Base-by-base conservation (phyloP, 2,113 vertebrate species). In the Charina bottae region DNA sequence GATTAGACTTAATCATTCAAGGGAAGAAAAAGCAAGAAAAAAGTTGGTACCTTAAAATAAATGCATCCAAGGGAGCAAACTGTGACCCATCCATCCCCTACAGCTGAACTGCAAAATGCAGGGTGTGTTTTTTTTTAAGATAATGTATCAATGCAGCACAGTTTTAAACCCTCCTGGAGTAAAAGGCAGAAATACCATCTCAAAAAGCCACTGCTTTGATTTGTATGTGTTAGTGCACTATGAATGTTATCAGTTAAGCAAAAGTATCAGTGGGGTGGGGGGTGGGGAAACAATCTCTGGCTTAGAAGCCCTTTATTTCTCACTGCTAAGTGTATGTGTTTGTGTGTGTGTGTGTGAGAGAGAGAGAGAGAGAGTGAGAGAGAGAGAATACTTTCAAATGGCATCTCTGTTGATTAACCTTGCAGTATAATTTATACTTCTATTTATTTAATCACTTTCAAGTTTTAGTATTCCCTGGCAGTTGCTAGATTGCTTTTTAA, bases 401-500 rank as follows among this genome's bases (percentile, higher is more conserved):
- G 15, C 85, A 0, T 28, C 0, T 85, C 58, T 19, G 0, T 9
- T 94, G 94, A 94, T 95, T 87, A 78, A 72, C 64, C 6, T 23
- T 4, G 0, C 28, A 88, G 90, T 49, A 91, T 95, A 92, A 94
- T 92, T 96, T 92, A 95, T 54, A 37, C 53, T 93, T 78, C 86
- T 89, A 46, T 85, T 94, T 62, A 93, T 88, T 95, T 96, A 96
- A 95, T 95, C 87, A 93, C 55, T 92, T 88, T 9, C 78, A 83
- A 93, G 89, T 84, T 90, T 92, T 85, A 59, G 89, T 93, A 68
- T 93, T 96, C 1, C 0, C 72, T 96, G 89, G 93, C 95, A 83
- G 33, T 96, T 95, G 24, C 91, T 92, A 95, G 84, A 94, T 97
- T 97, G 95, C 90, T 93, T 97, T 97, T 97, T 95, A 94, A 96